These are phyloP conservation scores for Macrocentrus cingulum DNA, from an alignment of 1,140 invertebrate species.

Conservation along the genomic window DNA sequence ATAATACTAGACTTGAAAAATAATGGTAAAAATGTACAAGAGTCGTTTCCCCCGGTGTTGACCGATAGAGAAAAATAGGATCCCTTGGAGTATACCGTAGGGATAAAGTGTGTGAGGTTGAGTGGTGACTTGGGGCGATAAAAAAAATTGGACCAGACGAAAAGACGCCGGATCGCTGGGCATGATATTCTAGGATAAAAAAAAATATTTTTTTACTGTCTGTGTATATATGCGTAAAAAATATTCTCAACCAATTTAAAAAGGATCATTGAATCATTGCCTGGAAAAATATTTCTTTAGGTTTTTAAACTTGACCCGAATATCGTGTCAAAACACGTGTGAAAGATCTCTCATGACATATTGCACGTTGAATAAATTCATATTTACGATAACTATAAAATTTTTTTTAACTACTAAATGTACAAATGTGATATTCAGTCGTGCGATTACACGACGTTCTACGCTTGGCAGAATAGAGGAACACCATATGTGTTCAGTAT, in stretches of 20 bases:
- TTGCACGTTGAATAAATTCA: too few species aligned
- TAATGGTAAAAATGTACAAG: not conserved
- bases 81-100: not conserved
- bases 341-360: too few species aligned
- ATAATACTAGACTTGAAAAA: too few species aligned
- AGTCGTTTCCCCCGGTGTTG: not conserved
- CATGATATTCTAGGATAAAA: not conserved
- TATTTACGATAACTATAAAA: not conserved
- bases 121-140: conserved; percentile 15
- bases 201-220: conserved; percentile 10
- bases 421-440: not conserved
- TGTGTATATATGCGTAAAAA: too few species aligned
- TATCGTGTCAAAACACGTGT: too few species aligned
- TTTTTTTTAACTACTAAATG: conserved; percentile 5
- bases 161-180: conserved; percentile 7
- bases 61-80: not conserved
- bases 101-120: not conserved
- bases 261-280: too few species aligned
- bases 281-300: too few species aligned
- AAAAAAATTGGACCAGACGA: conserved; percentile 20
- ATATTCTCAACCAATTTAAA: too few species aligned
- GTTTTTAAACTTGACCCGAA: too few species aligned
- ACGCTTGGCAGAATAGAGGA: conserved; percentile 26
- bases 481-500: conserved; percentile 25
- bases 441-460: conserved; percentile 19